Conservation (phyloP, 2,888 invertebrate species). For the Perizoma flavofasciatum region DNA sequence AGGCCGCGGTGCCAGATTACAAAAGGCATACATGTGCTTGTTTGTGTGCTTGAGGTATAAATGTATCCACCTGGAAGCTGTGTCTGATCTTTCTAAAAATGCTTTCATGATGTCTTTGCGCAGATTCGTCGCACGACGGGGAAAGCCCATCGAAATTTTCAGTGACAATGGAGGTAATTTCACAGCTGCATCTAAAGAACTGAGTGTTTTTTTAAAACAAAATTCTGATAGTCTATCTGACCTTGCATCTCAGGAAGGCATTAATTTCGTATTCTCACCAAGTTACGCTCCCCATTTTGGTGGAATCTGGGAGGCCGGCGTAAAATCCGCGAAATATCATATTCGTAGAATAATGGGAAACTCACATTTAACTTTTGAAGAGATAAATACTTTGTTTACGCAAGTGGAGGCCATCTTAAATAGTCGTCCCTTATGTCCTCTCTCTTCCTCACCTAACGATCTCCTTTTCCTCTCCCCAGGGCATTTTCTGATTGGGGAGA, state of each 20-base stretch:
- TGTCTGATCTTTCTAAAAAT: conserved; percentile 40
- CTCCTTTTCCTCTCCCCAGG: conserved; percentile 13
- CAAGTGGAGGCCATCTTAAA: conserved; percentile 13
- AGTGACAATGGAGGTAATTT: conserved; percentile 46
- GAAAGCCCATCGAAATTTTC: conserved; percentile 43
- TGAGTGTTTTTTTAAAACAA: conserved; percentile 33
- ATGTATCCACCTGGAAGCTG: conserved; percentile 41
- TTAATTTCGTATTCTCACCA: conserved; percentile 34
- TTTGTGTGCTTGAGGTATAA: conserved; percentile 40
- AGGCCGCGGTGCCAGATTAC: conserved; percentile 27
- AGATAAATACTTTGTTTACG: conserved; percentile 3
- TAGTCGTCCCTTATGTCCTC: conserved; percentile 2
- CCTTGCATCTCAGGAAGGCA: conserved; percentile 38
- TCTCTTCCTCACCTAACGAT: conserved; percentile 7
- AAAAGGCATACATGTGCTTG: conserved; percentile 34
- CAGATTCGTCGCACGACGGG: conserved; percentile 44
- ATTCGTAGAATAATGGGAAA: conserved; percentile 4
- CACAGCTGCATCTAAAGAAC: conserved; percentile 40
- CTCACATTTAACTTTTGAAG: conserved; percentile 6
- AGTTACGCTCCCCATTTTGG: conserved; percentile 2
- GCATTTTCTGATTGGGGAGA: conserved; percentile 6
- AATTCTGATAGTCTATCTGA: conserved; percentile 27
- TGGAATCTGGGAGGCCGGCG: conserved; percentile 2
- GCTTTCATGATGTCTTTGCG: conserved; percentile 40
- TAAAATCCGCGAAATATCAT: conserved; percentile 4